These are phyloP conservation scores for Smittia sp. DNA, from an alignment of 2,888 invertebrate genomes.

Conservation along the genomic window DNA sequence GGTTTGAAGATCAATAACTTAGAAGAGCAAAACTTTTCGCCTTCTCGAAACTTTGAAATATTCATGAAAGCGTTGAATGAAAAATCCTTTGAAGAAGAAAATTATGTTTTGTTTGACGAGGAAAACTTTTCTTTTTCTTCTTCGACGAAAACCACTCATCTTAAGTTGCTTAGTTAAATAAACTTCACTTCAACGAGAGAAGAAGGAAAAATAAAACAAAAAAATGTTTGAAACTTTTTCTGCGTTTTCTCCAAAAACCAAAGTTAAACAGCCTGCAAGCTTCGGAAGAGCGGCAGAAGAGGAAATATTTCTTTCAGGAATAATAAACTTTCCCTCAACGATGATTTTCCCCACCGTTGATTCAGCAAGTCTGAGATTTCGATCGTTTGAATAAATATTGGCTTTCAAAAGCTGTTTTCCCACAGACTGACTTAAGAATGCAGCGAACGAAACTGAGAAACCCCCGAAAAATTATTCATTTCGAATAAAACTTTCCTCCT, in stretches of 20 bases:
- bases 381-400: constrained; percentile 32
- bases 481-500: background rate
- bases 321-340: background rate
- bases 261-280: constrained; percentile 14
- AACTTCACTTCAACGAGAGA: constrained; percentile 6
- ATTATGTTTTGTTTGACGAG: background rate
- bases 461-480: constrained; percentile 8
- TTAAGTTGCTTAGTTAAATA: constrained; percentile 21
- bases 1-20: background rate
- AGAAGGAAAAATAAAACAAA: background rate
- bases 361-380: constrained; percentile 1
- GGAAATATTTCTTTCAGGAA: background rate
- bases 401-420: constrained; percentile 14
- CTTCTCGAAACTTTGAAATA: background rate
- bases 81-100: background rate
- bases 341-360: constrained; percentile 17
- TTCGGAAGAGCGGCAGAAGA: background rate
- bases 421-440: background rate
- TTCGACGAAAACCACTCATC: background rate
- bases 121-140: constrained; percentile 12
- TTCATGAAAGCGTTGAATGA: background rate
- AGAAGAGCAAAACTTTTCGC: background rate
- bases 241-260: background rate
- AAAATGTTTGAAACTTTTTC: background rate
- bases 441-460: background rate